Base-by-base conservation (phyloP, 2,888 invertebrate genomes). In the Orthonevra nobilis region DNA sequence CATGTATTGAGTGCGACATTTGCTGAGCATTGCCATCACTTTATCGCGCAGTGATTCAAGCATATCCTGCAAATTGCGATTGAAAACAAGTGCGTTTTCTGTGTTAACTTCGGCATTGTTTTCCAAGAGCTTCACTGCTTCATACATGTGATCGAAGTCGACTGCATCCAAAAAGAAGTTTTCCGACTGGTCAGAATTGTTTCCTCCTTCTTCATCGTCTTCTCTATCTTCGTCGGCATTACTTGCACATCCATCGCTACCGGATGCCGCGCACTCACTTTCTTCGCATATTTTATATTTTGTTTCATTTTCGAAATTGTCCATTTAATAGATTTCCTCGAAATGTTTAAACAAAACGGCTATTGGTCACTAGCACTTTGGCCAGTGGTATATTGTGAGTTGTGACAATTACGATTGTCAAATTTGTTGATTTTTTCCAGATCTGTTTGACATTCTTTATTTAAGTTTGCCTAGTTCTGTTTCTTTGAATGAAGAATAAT, bases 61-160 rank as follows among this genome's bases (percentile, higher is more conserved):
- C 40, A 54, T 66, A 2, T 64, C 64, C 38, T 77, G 77, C 14
- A 72, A 14, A 3, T 46, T 58, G 0, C 44, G 60, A 48, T 77
- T 77, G 1, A 77, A 38, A 0, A 20, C 34, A 30, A 77, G 28
- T 3, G 70, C 72, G 54, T 77, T 77, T 0, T 72, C 77, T 32
- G 46, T 54, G 3, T 14, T 58, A 5, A 58, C 72, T 3, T 72
- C 77, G 5, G 72, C 72, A 60, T 54, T 64, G 2, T 34, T 20
- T 20, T 73, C 48, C 2, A 79, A 30, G 1, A 61, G 7, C 6
- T 56, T 54, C 2, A 77, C 20, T 15, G 52, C 64, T 14, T 72
- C 64, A 0, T 38, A 9, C 38, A 77, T 28, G 15, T 20, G 60
- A 32, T 72, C 64, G 5, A 58, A 10, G 19, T 72, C 52, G 1